Evolutionary conservation across 2,888 invertebrate genomes (phyloP).

Genomic region (Mythimna loreyi): DNA sequence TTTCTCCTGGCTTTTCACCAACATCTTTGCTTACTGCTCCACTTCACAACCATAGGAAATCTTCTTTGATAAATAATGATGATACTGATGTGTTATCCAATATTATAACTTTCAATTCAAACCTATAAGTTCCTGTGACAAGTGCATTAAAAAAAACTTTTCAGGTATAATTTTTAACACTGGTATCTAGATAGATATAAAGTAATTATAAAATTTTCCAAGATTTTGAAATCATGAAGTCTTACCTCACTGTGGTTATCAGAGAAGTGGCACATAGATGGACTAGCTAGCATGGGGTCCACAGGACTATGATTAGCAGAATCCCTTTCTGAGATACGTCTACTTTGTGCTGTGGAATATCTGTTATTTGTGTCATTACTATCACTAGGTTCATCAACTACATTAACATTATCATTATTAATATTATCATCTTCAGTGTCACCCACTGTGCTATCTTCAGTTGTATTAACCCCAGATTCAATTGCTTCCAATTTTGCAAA

Average conservation of each 20-base stretch:
- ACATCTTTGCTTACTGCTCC: no score
- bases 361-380: constrained; percentile 80
- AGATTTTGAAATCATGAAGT: background rate
- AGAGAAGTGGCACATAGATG: constrained; percentile 93
- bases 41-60: no score
- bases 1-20: no score
- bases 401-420: constrained; percentile 81
- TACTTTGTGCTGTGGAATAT: constrained; percentile 81
- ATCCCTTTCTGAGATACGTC: constrained; percentile 90
- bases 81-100: no score
- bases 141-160: no score
- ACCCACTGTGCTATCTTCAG: constrained; percentile 71
- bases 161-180: no score
- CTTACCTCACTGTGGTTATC: constrained; percentile 93
- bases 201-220: background rate
- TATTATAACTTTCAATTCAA: no score
- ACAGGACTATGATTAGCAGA: constrained; percentile 95
- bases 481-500: constrained; percentile 73
- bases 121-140: no score
- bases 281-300: constrained; percentile 93
- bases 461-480: constrained; percentile 70
- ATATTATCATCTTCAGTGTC: constrained; percentile 78
- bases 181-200: no score
- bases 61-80: no score
- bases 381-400: constrained; percentile 79